These are phyloP conservation scores for Stichodactyla mertensii DNA, from an alignment of 64 coral and sea anemone species.

Conservation along the genomic window DNA sequence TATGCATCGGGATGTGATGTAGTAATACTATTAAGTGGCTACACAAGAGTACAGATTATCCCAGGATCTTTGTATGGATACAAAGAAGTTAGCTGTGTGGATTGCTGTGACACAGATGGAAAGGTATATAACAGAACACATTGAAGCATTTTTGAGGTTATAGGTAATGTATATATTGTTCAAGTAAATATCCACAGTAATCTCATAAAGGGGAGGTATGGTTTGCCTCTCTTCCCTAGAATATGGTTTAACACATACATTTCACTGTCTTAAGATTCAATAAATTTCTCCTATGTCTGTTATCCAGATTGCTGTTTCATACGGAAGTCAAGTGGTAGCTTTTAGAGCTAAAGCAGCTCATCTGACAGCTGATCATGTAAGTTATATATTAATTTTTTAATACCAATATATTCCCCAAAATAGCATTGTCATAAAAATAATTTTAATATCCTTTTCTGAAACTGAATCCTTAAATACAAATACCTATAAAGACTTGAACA, in stretches of 20 bases:
- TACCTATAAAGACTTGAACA: too few relatives aligned
- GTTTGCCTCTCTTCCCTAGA: too few relatives aligned
- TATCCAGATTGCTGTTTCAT: constrained; percentile 91
- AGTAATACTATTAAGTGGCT: constrained; percentile 87
- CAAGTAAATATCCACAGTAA: too few relatives aligned
- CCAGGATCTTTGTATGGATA: constrained; percentile 90
- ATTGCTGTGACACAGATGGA: constrained; percentile 87
- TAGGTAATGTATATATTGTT: too few relatives aligned
- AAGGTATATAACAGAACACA: constrained; percentile 52
- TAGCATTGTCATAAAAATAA: neutral
- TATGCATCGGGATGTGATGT: constrained; percentile 99
- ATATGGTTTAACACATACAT: too few relatives aligned
- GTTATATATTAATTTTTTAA: neutral
- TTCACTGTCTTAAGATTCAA: neutral
- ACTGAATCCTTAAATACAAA: too few relatives aligned
- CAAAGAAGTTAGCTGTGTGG: constrained; percentile 92
- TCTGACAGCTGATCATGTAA: constrained; percentile 53
- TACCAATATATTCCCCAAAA: neutral
- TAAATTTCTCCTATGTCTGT: neutral
- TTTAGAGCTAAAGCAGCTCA: constrained; percentile 79
- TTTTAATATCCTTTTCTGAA: too few relatives aligned
- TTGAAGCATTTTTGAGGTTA: too few relatives aligned
- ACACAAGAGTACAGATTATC: constrained; percentile 88
- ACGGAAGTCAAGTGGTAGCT: constrained; percentile 73
- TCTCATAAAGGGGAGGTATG: too few relatives aligned